phyloP scores from a whole-genome alignment of 2,888 invertebrate genomes.

The Alcis repandata region DNA sequence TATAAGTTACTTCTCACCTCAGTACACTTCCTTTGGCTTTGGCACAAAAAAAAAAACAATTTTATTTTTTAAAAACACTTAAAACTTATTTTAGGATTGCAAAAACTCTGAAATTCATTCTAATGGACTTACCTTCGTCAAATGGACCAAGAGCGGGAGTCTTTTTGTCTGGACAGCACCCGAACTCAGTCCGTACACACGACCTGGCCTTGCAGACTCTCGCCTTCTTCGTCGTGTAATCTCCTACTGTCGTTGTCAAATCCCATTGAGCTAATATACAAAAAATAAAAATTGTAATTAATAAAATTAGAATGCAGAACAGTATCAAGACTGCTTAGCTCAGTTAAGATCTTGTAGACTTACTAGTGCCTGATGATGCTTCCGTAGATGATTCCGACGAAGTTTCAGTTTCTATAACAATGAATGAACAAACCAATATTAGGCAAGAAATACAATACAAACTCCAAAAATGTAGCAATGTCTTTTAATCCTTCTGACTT shows the following conservation, averaged over 20 bases:
- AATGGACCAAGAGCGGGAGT: slow-evolving; percentile 94
- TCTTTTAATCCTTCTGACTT: no score
- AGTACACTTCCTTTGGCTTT: no score
- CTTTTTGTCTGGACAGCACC: slow-evolving; percentile 94
- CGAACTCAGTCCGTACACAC: slow-evolving; percentile 89
- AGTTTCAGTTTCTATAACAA: slow-evolving; percentile 31
- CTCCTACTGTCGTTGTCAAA: slow-evolving; percentile 84
- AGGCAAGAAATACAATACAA: background rate
- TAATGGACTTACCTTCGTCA: slow-evolving; percentile 88
- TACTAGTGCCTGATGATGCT: slow-evolving; percentile 31
- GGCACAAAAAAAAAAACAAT: no score
- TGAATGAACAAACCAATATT: background rate
- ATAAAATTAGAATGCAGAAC: no score
- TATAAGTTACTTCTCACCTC: no score
- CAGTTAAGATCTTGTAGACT: slow-evolving; percentile 14
- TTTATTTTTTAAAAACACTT: no score
- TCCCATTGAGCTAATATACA: slow-evolving; percentile 75
- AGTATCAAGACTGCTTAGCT: no score
- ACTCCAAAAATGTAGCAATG: background rate
- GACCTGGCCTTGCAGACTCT: slow-evolving; percentile 86
- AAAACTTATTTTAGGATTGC: no score
- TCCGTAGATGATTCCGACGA: slow-evolving; percentile 33
- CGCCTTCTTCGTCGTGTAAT: slow-evolving; percentile 80
- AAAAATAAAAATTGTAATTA: background rate
- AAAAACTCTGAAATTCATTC: no score